Conservation (phyloP, 1,140 invertebrate species). For the Pissodes strobi region DNA sequence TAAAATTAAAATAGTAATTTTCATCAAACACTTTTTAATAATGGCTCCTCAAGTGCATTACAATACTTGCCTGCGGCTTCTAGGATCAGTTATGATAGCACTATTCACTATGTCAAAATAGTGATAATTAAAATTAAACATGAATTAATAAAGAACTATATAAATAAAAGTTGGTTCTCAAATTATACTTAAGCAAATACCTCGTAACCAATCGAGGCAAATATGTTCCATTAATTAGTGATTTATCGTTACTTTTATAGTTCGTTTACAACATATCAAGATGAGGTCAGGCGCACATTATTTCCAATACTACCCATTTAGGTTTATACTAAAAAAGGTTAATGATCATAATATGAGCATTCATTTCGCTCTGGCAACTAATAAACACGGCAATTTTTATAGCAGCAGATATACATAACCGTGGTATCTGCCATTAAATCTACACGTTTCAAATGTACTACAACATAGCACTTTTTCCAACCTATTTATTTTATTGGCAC, state of each 20-base stretch:
- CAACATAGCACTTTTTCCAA: neutral
- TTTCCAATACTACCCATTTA: slow-evolving; percentile 11
- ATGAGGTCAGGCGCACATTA: slow-evolving; percentile 17
- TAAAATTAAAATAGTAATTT: too few relatives aligned
- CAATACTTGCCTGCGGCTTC: too few relatives aligned
- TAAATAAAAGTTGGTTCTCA: too few relatives aligned
- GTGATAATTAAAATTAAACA: too few relatives aligned
- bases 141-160: too few relatives aligned
- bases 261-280: slow-evolving; percentile 13
- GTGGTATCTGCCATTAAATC: slow-evolving; percentile 3
- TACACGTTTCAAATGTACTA: slow-evolving; percentile 6
- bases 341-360: slow-evolving; percentile 18
- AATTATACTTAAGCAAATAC: too few relatives aligned
- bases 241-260: slow-evolving; percentile 14
- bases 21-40: too few relatives aligned
- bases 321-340: slow-evolving; percentile 18
- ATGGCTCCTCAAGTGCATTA: too few relatives aligned
- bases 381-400: slow-evolving; percentile 16
- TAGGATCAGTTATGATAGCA: too few relatives aligned
- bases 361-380: slow-evolving; percentile 3
- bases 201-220: neutral
- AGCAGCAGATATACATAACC: neutral
- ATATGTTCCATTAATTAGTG: slow-evolving; percentile 5
- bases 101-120: too few relatives aligned
- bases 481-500: slow-evolving; percentile 10